Evolutionary conservation across 2,797 vertebrate species (phyloP), one percentile per base, ranked within the genome.

Genomic region (Anguilla megastoma): DNA sequence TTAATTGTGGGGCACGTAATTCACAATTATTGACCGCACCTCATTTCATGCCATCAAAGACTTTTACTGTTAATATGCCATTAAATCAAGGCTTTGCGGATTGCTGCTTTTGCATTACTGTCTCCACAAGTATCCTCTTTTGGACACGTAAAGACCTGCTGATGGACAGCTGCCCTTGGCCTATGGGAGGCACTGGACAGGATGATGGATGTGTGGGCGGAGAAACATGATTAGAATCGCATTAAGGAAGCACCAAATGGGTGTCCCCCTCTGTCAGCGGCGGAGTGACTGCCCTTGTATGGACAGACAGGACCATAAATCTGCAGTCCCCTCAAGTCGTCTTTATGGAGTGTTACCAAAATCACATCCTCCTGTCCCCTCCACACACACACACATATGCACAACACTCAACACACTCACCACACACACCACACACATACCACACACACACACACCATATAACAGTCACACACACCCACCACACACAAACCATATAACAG

Each of bases 331-430:
- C 76, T 24, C 41, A 41, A 24, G 30, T 80, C 6, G 7, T 52
- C 18, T 36, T 54, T 58, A 74, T 21, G 36, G 52, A 66, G 86
- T 66, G 30, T 83, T 85, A 76, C 60, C 27, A 66, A 60, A 88
- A 74, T 74, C 50, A 88, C 18, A 54, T 85, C 27, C 66, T 45
- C 66, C n/a, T 27, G 66, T 33, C 1, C 1, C n/a, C n/a, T 27
- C 7, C 27, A 27, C 9, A 6, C 66, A 33, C 7, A 9, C 27
- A 71, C 66, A n/a, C 58, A 24, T 41, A 24, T 41, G 41, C 41
- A 41, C 41, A 41, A 41, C 41, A 41, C 41, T 3, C 41, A 41
- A 45, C 3, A 45, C 41, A 58, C 54, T 5, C 16, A 56, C 54
- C 54, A 56, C 54, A 56, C 54, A 56, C 36, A 41, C n/a, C 27